A percentile compares a stretch with the other conserved stretches of the same genome.
phyloP scores from a whole-genome alignment of 2,888 invertebrate species.

The Eulithis prunata region DNA sequence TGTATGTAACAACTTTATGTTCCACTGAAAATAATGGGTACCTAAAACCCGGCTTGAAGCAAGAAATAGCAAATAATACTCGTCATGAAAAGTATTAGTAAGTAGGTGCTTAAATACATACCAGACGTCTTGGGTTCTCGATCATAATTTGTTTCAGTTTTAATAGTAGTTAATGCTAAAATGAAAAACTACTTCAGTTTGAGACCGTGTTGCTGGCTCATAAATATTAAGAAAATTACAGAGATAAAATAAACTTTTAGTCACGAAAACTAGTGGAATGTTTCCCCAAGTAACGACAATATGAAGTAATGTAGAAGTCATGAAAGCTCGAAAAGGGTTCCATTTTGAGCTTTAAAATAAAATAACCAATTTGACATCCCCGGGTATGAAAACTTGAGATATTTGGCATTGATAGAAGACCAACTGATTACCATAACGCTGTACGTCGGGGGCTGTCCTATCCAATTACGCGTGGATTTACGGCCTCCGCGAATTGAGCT shows the following conservation, averaged over 20 bases:
- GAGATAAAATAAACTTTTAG: constrained; percentile 12
- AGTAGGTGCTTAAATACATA: no score
- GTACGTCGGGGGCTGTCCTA: constrained; percentile 40
- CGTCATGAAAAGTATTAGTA: no score
- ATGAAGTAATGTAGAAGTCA: constrained; percentile 33
- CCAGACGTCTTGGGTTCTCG: no score
- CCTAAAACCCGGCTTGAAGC: not conserved
- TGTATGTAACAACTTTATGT: constrained; percentile 1
- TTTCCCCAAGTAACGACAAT: constrained; percentile 28
- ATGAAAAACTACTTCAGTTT: no score
- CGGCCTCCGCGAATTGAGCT: constrained; percentile 47
- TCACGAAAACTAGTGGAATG: constrained; percentile 30
- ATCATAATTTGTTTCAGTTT: no score
- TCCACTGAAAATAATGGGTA: constrained; percentile 2
- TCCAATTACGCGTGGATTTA: constrained; percentile 51
- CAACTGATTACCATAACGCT: constrained; percentile 43
- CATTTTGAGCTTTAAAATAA: constrained; percentile 34
- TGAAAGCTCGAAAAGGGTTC: constrained; percentile 25
- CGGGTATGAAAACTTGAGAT: constrained; percentile 36
- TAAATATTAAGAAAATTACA: not conserved
- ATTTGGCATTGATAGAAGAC: constrained; percentile 42
- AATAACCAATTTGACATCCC: constrained; percentile 24
- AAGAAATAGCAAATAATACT: no score
- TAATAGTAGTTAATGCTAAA: no score
- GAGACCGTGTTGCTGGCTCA: not conserved